Evolutionary conservation across 37 sponge, comb jelly and placozoan genomes (phyloP).

Genomic region (Tethya wilhelma): DNA sequence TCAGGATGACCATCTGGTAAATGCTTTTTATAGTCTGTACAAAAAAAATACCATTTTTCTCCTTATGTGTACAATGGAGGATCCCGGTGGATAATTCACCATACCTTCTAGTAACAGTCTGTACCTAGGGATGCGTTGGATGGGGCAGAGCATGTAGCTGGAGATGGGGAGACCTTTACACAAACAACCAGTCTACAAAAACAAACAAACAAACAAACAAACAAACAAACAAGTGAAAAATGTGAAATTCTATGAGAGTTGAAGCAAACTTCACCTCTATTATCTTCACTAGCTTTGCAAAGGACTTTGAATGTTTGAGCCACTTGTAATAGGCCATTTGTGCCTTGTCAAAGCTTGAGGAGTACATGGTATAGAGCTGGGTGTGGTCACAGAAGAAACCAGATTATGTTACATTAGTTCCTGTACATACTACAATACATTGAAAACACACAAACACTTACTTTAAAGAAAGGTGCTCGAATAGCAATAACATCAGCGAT

Average conservation of each 20-base stretch:
- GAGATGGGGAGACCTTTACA: slow-evolving; percentile 73
- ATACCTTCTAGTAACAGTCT: slow-evolving; percentile 66
- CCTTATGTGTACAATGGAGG: not conserved
- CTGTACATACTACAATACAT: slow-evolving; percentile 15
- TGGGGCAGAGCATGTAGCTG: slow-evolving; percentile 74
- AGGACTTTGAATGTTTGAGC: slow-evolving; percentile 47
- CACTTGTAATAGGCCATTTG: slow-evolving; percentile 57
- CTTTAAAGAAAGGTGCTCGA: slow-evolving; percentile 77
- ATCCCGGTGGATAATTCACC: not conserved
- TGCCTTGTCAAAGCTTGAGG: slow-evolving; percentile 52
- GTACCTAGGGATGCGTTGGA: slow-evolving; percentile 80
- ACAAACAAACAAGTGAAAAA: not conserved
- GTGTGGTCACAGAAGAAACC: not conserved
- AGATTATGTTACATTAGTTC: slow-evolving; percentile 5
- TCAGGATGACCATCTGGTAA: slow-evolving; percentile 60
- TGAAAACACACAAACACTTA: slow-evolving; percentile 3
- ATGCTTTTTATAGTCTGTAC: slow-evolving; percentile 55
- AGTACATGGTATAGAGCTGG: slow-evolving; percentile 74
- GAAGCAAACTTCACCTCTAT: slow-evolving; percentile 42
- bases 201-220: not conserved
- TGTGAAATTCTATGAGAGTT: not conserved
- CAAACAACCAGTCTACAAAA: slow-evolving; percentile 42
- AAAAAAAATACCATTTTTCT: not conserved
- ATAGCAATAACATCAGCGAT: slow-evolving; percentile 63
- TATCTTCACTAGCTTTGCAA: slow-evolving; percentile 53